Evolutionary conservation across 2,888 invertebrate species (phyloP), one percentile per base, ranked within the genome.

Genomic region (Drosophila eohydei): DNA sequence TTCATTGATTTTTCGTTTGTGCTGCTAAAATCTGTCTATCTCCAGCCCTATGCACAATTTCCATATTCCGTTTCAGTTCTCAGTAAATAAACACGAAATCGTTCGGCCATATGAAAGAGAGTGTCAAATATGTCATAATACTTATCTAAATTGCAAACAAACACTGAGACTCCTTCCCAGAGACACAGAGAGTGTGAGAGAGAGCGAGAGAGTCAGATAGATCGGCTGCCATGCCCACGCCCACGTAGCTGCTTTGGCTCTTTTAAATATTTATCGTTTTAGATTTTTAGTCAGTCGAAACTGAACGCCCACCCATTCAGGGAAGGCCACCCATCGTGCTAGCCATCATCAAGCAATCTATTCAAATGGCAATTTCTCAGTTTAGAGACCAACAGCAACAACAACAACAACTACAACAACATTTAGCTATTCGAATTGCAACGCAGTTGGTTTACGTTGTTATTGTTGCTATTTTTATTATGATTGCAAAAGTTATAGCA

Each of bases 101-200:
- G 64, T 81, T 84, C 62, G 70, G 59, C 58, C 67, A 72, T 64
- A 57, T 81, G 74, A 77, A 78, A 87, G 78, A 85, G 78, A 83
- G 86, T 90, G 90, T 90, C 89, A 86, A 88, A 90, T 88, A 85
- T 89, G 89, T 84, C 89, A 88, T 88, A 89, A 89, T 88, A 88
- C 83, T 89, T 89, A 89, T 89, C 89, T 89, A 89, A 90, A 89
- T 86, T 89, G 89, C 82, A 69, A 66, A 73, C 65, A 72, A 68
- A 71, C 62, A 63, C 74, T 43, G 36, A 43, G 64, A 65, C 21
- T 36, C 28, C 44, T 38, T 14, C 38, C 2, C 38, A 8, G n/a
- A 9, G 6, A 16, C n/a, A n/a, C 4, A 32, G 34, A 38, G 26
- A 14, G 8, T 7, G 26, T 5, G 7, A 12, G 28, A 60, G 46